A percentile compares a stretch with the other conserved stretches of the same genome.
phyloP scores from a whole-genome alignment of 2,888 invertebrate genomes.

The Hololepta plana region DNA sequence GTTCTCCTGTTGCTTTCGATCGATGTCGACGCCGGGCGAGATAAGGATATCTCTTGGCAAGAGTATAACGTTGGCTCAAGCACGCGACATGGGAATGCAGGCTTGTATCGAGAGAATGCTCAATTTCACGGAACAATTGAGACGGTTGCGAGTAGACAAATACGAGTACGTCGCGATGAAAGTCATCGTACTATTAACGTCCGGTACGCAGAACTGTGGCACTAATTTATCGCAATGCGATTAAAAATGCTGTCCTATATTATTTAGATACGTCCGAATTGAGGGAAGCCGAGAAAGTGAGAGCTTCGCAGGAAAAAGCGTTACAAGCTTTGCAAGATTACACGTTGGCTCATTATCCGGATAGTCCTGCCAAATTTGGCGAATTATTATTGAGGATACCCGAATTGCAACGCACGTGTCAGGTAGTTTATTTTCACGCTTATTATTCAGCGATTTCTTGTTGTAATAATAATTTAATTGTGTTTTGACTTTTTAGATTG shows the following conservation, averaged over 20 bases:
- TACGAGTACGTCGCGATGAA: conserved; percentile 96
- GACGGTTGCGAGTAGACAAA: conserved; percentile 76
- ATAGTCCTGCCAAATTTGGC: conserved; percentile 87
- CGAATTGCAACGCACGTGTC: conserved; percentile 86
- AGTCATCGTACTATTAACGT: conserved; percentile 78
- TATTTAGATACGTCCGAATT: conserved; percentile 73
- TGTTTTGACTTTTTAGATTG: conserved; percentile 41
- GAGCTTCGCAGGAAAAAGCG: conserved; percentile 87
- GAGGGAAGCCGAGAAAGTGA: conserved; percentile 83
- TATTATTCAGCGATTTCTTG: conserved; percentile 5
- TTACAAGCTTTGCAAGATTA: conserved; percentile 83
- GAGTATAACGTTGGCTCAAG: conserved; percentile 45
- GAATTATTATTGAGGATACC: conserved; percentile 84
- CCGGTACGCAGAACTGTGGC: conserved; percentile 45
- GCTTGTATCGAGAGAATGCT: conserved; percentile 90
- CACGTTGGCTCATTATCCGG: conserved; percentile 78
- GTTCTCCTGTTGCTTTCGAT: conserved; percentile 88
- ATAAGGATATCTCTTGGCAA: conserved; percentile 48
- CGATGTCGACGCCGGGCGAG: conserved; percentile 77
- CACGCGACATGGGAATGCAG: conserved; percentile 54
- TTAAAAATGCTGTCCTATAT: conserved; percentile 4
- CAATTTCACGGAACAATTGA: conserved; percentile 81
- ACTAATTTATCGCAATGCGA: neutral
- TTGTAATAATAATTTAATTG: conserved; percentile 5
- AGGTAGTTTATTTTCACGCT: conserved; percentile 46